A percentile compares a stretch with the other conserved stretches of the same genome.
Conservation (phyloP, 2,113 vertebrate genomes). For the Phylloscopus trochiloides region DNA sequence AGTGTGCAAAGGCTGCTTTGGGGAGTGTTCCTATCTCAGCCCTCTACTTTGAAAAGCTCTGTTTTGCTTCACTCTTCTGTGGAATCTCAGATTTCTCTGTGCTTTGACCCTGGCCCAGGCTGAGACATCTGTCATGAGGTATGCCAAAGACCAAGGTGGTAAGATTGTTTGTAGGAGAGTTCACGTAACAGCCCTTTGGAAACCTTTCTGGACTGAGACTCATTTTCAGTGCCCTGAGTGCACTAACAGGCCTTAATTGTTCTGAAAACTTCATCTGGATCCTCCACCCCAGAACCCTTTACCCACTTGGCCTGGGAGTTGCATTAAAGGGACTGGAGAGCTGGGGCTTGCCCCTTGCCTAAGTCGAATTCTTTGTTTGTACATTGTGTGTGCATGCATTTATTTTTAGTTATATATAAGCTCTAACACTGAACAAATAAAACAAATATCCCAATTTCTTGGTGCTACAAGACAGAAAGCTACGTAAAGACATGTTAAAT, state of each 20-base stretch:
- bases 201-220: background rate
- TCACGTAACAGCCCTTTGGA: background rate
- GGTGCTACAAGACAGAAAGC: background rate
- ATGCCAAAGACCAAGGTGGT: background rate
- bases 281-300: background rate
- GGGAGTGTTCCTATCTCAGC: background rate
- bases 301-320: background rate
- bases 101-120: background rate
- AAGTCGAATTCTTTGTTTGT: background rate
- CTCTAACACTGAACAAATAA: background rate
- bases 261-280: background rate
- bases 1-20: background rate
- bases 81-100: background rate
- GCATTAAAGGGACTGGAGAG: too few species aligned
- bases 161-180: background rate
- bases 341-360: background rate
- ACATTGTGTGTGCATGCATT: accelerated
- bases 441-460: background rate
- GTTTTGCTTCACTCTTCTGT: background rate
- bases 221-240: background rate
- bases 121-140: background rate
- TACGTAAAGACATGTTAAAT: background rate
- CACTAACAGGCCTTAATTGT: background rate
- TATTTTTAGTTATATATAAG: background rate
- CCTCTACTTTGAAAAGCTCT: background rate